phyloP scores from a whole-genome alignment of 1,140 invertebrate species.

The Penaeus vannamei region DNA sequence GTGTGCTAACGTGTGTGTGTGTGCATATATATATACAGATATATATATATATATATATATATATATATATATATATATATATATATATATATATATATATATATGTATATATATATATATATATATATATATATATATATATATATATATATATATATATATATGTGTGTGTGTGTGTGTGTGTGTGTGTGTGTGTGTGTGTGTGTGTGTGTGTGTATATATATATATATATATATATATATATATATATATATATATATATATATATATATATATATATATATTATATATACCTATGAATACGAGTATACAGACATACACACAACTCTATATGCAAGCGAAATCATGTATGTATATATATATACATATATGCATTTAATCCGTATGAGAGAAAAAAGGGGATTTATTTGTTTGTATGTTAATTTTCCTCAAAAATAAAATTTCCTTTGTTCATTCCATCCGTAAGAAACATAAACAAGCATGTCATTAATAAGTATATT shows the following conservation, averaged over 20 bases:
- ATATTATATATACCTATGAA: not conserved
- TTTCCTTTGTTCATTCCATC: no score
- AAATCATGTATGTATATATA: not conserved
- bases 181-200: no score
- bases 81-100: slow-evolving; percentile 38
- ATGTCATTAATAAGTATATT: no score
- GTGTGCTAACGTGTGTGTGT: not conserved
- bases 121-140: not conserved
- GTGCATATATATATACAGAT: not conserved
- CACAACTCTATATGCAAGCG: not conserved
- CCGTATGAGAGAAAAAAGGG: slow-evolving; percentile 3
- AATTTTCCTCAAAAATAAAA: no score
- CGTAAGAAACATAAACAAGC: no score
- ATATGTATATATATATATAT: slow-evolving; percentile 36
- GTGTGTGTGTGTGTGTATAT: no score
- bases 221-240: no score
- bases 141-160: not conserved
- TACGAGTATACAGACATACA: not conserved
- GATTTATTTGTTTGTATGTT: no score
- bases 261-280: no score
- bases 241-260: no score
- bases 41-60: slow-evolving; percentile 28
- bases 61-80: slow-evolving; percentile 1
- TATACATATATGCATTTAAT: not conserved
- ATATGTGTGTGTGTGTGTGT: no score